Base-by-base conservation (phyloP, 2,113 vertebrate species). In the human (Homo sapiens) region DNA sequence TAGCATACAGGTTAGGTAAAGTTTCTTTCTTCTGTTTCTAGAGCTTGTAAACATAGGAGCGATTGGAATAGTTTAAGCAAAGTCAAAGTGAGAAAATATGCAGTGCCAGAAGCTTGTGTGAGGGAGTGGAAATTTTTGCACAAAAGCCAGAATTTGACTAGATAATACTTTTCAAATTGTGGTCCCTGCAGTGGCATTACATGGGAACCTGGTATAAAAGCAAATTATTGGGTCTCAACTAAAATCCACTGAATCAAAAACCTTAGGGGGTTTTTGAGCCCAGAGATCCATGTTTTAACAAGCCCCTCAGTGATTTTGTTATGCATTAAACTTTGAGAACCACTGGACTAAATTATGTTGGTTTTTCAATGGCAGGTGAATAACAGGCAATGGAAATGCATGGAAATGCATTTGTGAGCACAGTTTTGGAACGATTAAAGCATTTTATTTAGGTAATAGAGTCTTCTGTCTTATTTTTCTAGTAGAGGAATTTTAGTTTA, bases 391-490 rank as follows among this genome's bases (percentile, higher is more conserved):
- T 93, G 25, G 64, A 78, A 61, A 50, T 75, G 78, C 35, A 8
- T 83, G 43, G 55, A 64, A 38, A 18, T 55, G 52, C 22, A 27
- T 95, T 57, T 75, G 27, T 35, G 55, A 97, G 38, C 52, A 95
- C 27, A 64, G 27, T 55, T 80, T 27, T 52, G 25, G 32, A 23
- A 32, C 30, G 27, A 82, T 40, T 91, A 38, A 61, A 61, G n/a
- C n/a, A 70, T 52, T 64, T 85, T 38, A 66, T 22, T 79, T 93
- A 87, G 90, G 57, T 72, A 87, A 40, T 32, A 14, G 76, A 68
- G 8, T 70, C 43, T 88, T 97, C 80, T 85, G 30, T 52, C 23
- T 83, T 52, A 12, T 88, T 90, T 94, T 92, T 88, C 64, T 95
- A 70, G 35, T 52, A 70, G 92, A 96, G 32, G 10, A 55, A 79